These are phyloP conservation scores for Dryas iulia DNA, from an alignment of 1,140 invertebrate species.

Conservation along the genomic window DNA sequence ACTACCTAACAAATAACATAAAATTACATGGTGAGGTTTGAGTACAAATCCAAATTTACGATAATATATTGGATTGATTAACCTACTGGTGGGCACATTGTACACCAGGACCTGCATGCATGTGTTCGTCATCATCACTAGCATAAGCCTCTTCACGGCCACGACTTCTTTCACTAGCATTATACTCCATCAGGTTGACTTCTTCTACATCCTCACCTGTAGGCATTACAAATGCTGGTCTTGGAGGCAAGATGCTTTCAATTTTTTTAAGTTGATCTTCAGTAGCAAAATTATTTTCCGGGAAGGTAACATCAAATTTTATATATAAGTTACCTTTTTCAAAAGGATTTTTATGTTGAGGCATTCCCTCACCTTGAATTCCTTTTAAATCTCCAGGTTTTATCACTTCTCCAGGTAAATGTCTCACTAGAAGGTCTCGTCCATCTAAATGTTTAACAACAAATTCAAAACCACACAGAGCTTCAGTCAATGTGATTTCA, in stretches of 20 bases:
- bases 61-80: slow-evolving; percentile 48
- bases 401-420: slow-evolving; percentile 87
- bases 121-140: slow-evolving; percentile 84
- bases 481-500: slow-evolving; percentile 90
- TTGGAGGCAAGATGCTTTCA: slow-evolving; percentile 86
- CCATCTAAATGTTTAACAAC: slow-evolving; percentile 93
- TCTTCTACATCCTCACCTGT: slow-evolving; percentile 90
- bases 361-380: slow-evolving; percentile 95
- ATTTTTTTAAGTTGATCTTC: slow-evolving; percentile 85
- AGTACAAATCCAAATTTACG: slow-evolving; percentile 55
- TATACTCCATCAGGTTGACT: slow-evolving; percentile 89
- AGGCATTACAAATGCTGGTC: slow-evolving; percentile 84
- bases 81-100: slow-evolving; percentile 87
- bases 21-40: slow-evolving; percentile 69
- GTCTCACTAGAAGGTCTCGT: slow-evolving; percentile 87
- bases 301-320: slow-evolving; percentile 92
- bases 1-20: slow-evolving; percentile 60
- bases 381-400: slow-evolving; percentile 90
- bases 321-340: slow-evolving; percentile 94
- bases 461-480: slow-evolving; percentile 93
- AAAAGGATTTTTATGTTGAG: slow-evolving; percentile 89
- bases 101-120: slow-evolving; percentile 81
- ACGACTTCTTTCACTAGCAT: slow-evolving; percentile 78
- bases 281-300: slow-evolving; percentile 88
- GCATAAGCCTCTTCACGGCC: slow-evolving; percentile 84